phyloP scores from a whole-genome alignment of 2,113 vertebrate species.

The Bucco capensis region DNA sequence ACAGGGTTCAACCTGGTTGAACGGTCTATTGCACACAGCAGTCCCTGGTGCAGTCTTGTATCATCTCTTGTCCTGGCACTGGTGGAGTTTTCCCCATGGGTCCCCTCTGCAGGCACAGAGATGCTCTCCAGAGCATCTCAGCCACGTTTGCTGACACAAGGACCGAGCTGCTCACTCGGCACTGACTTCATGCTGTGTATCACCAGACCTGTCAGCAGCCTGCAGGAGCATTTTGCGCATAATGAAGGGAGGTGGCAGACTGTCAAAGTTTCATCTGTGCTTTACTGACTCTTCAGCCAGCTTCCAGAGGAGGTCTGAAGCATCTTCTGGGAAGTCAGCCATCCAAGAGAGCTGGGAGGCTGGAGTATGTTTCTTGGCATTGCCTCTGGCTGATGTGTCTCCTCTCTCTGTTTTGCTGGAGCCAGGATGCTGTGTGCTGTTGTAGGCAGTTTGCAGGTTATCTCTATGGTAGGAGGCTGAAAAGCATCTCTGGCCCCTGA shows the following conservation, averaged over 20 bases:
- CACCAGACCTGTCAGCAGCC: not conserved
- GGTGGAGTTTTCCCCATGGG: not conserved
- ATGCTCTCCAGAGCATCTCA: not conserved
- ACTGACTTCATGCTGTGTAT: not conserved
- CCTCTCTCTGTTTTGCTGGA: not conserved
- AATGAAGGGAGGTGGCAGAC: not conserved
- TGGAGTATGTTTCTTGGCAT: not conserved
- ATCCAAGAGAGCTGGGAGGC: not conserved
- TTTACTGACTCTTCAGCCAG: not conserved
- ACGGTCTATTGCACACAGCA: not conserved
- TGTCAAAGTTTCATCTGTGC: conserved; percentile 11
- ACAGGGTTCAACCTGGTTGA: not conserved
- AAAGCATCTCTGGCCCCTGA: not conserved
- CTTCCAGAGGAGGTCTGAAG: not conserved
- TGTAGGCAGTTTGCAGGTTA: not conserved
- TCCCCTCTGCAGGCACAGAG: not conserved
- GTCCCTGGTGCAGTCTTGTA: not conserved
- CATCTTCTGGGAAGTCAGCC: conserved; percentile 33
- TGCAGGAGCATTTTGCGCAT: not conserved
- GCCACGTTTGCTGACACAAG: not conserved
- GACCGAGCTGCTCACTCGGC: not conserved
- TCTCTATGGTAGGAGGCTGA: not conserved
- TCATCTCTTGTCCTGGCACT: not conserved
- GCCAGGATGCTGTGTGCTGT: not conserved
- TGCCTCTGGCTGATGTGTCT: not conserved